A percentile compares a stretch with the other conserved stretches of the same genome.
These are phyloP conservation scores for Gortyna flavago DNA, from an alignment of 2,888 invertebrate species.

Conservation along the genomic window DNA sequence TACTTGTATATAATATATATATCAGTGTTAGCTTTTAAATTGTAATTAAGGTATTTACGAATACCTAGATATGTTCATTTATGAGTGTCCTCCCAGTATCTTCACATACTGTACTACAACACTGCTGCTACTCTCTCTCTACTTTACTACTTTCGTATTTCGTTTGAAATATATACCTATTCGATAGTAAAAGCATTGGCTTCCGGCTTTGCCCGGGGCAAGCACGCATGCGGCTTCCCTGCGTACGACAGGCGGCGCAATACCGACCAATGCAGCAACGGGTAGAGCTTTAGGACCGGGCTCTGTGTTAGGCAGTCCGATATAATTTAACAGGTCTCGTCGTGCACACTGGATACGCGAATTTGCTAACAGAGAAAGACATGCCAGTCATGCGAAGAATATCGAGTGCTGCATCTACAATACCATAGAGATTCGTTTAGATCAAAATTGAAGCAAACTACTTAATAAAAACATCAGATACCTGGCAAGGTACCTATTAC, in stretches of 20 bases:
- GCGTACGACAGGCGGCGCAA: not conserved
- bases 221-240: not conserved
- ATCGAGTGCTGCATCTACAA: not conserved
- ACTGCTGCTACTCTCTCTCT: too few species aligned
- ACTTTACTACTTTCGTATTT: too few species aligned
- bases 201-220: not conserved
- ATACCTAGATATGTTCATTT: not conserved
- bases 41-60: not conserved
- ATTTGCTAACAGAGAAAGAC: not conserved
- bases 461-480: constrained; percentile 1
- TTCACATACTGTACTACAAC: too few species aligned
- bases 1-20: too few species aligned
- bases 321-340: not conserved
- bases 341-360: not conserved
- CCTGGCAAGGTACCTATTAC: constrained; percentile 4
- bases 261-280: not conserved
- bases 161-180: too few species aligned
- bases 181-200: not conserved
- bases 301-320: not conserved
- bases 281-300: not conserved
- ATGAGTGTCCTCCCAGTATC: not conserved
- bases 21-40: too few species aligned
- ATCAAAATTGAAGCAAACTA: not conserved
- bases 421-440: not conserved
- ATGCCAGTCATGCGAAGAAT: not conserved